Conservation (phyloP, 2,888 invertebrate genomes). For the Notodonta dromedarius region DNA sequence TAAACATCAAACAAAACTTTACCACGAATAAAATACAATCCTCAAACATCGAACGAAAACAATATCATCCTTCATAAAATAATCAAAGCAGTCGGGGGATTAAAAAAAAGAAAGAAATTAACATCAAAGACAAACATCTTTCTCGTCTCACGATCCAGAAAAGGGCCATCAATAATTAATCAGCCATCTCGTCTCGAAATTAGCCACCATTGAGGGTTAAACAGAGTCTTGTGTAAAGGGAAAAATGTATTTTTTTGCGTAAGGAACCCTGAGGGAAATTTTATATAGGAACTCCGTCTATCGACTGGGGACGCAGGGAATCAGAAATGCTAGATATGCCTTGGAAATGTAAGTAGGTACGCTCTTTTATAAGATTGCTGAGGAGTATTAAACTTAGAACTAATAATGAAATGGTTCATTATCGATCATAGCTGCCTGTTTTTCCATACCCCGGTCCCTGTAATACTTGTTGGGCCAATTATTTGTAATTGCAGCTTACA, state of each 20-base stretch:
- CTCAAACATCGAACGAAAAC: conserved; percentile 36
- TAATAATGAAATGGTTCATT: no score
- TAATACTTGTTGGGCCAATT: no score
- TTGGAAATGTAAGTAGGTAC: not conserved
- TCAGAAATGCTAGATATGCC: conserved; percentile 43
- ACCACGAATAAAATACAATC: not conserved
- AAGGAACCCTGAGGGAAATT: conserved; percentile 77
- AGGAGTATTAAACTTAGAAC: no score
- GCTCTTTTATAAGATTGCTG: no score
- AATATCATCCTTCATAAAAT: conserved; percentile 63
- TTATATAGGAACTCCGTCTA: conserved; percentile 73
- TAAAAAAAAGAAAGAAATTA: conserved; percentile 64
- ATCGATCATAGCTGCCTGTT: no score
- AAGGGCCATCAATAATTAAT: conserved; percentile 79
- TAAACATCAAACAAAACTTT: no score
- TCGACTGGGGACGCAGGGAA: conserved; percentile 52
- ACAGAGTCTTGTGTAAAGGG: conserved; percentile 64
- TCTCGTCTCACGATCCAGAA: conserved; percentile 61
- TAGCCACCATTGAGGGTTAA: conserved; percentile 78
- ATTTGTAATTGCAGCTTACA: no score
- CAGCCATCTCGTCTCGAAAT: conserved; percentile 76
- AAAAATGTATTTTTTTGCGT: conserved; percentile 58
- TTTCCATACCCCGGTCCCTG: no score
- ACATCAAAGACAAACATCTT: conserved; percentile 75
- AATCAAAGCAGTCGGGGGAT: conserved; percentile 59